phyloP scores from a whole-genome alignment of 2,113 vertebrate species.

The Cololabis saira region DNA sequence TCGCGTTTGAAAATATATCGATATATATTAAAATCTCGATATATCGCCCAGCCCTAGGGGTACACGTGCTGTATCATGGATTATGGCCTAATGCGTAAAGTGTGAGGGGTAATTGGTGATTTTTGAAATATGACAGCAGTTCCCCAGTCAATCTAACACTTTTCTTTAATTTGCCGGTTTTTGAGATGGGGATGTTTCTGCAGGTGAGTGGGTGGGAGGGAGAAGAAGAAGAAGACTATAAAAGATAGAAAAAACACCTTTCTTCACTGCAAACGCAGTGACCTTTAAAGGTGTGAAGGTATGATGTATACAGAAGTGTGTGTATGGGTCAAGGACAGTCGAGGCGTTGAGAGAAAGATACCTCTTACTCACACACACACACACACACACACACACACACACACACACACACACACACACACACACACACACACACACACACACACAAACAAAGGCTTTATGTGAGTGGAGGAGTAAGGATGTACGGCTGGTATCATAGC shows the following conservation, averaged over 20 bases:
- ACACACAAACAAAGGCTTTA: slow-evolving; percentile 14
- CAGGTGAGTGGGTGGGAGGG: slow-evolving; percentile 7
- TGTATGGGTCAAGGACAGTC: slow-evolving; percentile 12
- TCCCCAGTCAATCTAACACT: slow-evolving; percentile 1
- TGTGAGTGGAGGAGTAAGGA: slow-evolving; percentile 61
- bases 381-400: too few species aligned
- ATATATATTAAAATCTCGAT: too few species aligned
- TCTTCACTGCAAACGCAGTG: slow-evolving; percentile 29
- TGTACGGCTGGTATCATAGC: slow-evolving; percentile 72
- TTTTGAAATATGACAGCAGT: slow-evolving; percentile 9
- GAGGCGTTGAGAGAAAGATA: slow-evolving; percentile 18
- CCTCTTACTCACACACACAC: neutral
- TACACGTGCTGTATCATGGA: too few species aligned
- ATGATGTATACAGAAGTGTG: slow-evolving; percentile 23
- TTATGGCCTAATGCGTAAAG: neutral
- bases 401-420: too few species aligned
- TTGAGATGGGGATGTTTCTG: slow-evolving; percentile 10
- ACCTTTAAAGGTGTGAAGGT: slow-evolving; percentile 48
- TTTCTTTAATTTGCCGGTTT: slow-evolving; percentile 24
- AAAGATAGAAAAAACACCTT: too few species aligned
- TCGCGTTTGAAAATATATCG: too few species aligned
- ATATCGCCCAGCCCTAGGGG: too few species aligned
- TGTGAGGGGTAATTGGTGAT: slow-evolving; percentile 6
- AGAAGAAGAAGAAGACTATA: neutral
- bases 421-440: neutral